A percentile compares a stretch with the other conserved stretches of the same genome.
phyloP scores from a whole-genome alignment of 2,888 invertebrate species.

The Euplexia lucipara region DNA sequence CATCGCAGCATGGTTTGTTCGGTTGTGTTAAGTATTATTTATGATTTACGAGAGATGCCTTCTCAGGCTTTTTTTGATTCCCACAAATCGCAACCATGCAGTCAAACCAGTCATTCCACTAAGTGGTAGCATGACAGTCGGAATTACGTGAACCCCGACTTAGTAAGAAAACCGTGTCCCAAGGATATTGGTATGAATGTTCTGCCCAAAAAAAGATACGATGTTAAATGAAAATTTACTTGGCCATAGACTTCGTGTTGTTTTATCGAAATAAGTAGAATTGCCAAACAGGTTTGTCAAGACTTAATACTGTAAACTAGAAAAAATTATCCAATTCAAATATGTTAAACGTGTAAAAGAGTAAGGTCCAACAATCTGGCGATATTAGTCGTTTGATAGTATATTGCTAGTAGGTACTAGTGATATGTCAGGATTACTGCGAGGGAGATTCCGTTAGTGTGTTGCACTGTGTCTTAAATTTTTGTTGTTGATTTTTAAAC shows the following conservation, averaged over 20 bases:
- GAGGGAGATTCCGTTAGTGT: no score
- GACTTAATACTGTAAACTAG: no score
- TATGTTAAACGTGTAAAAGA: no score
- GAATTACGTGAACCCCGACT: not conserved
- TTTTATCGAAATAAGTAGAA: conserved; percentile 7
- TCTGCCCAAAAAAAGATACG: conserved; percentile 18
- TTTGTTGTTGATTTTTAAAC: no score
- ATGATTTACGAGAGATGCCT: not conserved
- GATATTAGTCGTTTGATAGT: no score
- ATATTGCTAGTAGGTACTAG: no score
- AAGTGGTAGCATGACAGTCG: not conserved
- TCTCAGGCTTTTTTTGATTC: conserved; percentile 1
- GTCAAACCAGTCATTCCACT: conserved; percentile 14
- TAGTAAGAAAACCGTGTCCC: not conserved
- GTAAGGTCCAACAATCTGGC: no score
- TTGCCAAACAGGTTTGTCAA: conserved; percentile 6
- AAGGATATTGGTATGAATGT: conserved; percentile 18
- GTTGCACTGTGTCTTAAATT: no score
- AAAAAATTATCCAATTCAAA: no score
- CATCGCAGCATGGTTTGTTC: not conserved
- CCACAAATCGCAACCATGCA: conserved; percentile 15
- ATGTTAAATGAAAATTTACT: conserved; percentile 6
- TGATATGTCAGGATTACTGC: no score
- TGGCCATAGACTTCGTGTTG: not conserved
- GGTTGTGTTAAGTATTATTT: conserved; percentile 1